A percentile compares a stretch with the other conserved stretches of the same genome.
These are phyloP conservation scores for Pachycephus smyrnensis DNA, from an alignment of 2,888 invertebrate species.

Conservation along the genomic window DNA sequence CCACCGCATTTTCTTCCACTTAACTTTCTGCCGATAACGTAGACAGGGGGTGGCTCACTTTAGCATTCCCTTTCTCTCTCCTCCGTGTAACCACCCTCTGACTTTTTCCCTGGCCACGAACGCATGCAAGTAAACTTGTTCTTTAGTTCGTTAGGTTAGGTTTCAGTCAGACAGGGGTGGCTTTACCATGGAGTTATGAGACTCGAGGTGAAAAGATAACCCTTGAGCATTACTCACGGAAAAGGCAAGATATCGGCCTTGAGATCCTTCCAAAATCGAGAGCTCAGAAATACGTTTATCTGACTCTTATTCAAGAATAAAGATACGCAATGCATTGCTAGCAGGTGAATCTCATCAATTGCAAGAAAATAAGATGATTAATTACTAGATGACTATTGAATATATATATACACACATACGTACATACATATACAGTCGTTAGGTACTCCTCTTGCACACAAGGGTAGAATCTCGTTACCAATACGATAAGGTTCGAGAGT, in stretches of 20 bases:
- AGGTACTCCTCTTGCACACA: too few species aligned
- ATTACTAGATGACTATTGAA: too few species aligned
- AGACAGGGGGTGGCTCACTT: constrained; percentile 13
- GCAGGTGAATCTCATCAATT: too few species aligned
- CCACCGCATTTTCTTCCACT: constrained; percentile 64
- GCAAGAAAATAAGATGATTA: too few species aligned
- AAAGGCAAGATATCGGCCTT: constrained; percentile 2
- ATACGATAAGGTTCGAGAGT: constrained; percentile 6
- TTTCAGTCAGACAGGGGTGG: constrained; percentile 26
- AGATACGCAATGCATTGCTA: too few species aligned
- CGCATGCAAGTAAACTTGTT: constrained; percentile 55
- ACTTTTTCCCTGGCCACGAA: constrained; percentile 15
- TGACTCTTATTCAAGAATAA: too few species aligned
- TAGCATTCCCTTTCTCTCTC: too few species aligned
- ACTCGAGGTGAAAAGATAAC: constrained; percentile 63
- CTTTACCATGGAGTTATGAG: constrained; percentile 56
- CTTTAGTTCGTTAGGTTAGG: constrained; percentile 60
- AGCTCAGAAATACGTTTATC: too few species aligned
- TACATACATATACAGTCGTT: too few species aligned
- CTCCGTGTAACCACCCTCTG: too few species aligned
- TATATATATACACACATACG: too few species aligned
- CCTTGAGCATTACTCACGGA: constrained; percentile 60
- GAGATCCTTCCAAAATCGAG: background rate
- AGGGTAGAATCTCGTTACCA: too few species aligned
- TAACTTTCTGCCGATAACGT: constrained; percentile 59